Evolutionary conservation across 1,140 invertebrate species (phyloP), one percentile per base, ranked within the genome.

Genomic region (Gonatopus flavifemur): DNA sequence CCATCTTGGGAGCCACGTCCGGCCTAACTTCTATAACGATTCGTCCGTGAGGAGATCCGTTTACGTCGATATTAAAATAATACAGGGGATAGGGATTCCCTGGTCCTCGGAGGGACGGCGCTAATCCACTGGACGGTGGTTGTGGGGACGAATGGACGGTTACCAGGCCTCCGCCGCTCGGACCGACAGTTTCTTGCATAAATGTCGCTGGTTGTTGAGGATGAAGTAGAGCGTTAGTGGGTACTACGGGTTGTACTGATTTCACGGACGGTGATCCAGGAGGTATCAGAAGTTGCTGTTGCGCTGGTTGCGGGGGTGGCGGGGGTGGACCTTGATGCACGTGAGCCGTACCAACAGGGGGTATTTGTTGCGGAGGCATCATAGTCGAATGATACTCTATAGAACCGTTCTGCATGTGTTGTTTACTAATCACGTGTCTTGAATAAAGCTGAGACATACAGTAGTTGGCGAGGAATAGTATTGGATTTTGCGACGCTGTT

Each of bases 1-100:
- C 87, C 83, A 96, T 96, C 66, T 88, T 91, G 3, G 94, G 94
- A 3, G 91, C 91, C 4, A 86, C 84, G 72, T 95, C 89, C 6
- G 85, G 85, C 55, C 89, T 84, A 7, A 94, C 86, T 79, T 96
- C 89, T 54, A 93, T 88, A 3, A 93, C 83, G 40, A 94, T 83
- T 13, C 90, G 80, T 1, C 90, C 91, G 46, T 84, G 81, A 0
- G 82, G 81, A 15, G 82, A 70, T 10, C 86, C 85, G 66, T 88
- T 87, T 12, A 89, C 84, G 58, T 90, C 88, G 51, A 91, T 83
- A 62, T 88, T 87, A 66, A 91, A 88, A 64, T 82, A 90, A 63
- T 88, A 90, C 21, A 89, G 76, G 1, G 88, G 88, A 66, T 86
- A 87, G 13, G 80, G 71, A 62, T 81, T 83, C 3, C 76, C 35